Evolutionary conservation across 2,888 invertebrate genomes (phyloP), one percentile per base, ranked within the genome.

Genomic region (Galerucella nymphaeae): DNA sequence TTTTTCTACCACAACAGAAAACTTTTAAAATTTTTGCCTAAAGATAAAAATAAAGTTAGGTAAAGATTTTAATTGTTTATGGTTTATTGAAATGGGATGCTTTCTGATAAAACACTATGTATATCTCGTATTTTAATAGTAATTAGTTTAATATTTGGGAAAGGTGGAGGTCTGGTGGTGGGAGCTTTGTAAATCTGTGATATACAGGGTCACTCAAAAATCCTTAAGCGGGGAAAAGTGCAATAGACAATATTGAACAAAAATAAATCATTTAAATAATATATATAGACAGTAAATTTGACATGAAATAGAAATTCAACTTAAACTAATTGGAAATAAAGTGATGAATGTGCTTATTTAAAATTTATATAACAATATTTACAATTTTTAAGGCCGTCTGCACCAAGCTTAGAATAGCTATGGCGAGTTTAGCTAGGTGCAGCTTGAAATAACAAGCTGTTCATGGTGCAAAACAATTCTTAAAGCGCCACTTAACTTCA

Each of bases 151-250:
- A 75, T 79, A 81, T 83, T 84, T 82, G 84, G 84, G 84, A 55
- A 72, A 73, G 84, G 84, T 84, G 84, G 79, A 77, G 82, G 84
- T 80, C 57, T 77, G 84, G 83, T 84, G 84, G 76, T 80, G 83
- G 83, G 79, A 79, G 79, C 80, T 80, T 80, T 73, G 57, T 65
- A 65, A 69, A 71, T 73, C 71, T 75, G 71, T 76, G 61, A 62
- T 71, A 62, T 75, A 75, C 66, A 71, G 76, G 67, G 74, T 73
- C 58, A 68, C 72, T 74, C 73, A 59, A 75, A 73, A 73, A 59
- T 69, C 42, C 16, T 18, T 14, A 18, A 57, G 57, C 16, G 63
- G 70, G 66, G 53, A 55, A 18, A 59, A 38, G 62, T 66, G 66
- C 71, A 72, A 50, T 59, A 66, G 16, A 16, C n/a, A n/a, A n/a